Base-by-base conservation (phyloP, 2,797 vertebrate species). In the Neoniphon sammara region DNA sequence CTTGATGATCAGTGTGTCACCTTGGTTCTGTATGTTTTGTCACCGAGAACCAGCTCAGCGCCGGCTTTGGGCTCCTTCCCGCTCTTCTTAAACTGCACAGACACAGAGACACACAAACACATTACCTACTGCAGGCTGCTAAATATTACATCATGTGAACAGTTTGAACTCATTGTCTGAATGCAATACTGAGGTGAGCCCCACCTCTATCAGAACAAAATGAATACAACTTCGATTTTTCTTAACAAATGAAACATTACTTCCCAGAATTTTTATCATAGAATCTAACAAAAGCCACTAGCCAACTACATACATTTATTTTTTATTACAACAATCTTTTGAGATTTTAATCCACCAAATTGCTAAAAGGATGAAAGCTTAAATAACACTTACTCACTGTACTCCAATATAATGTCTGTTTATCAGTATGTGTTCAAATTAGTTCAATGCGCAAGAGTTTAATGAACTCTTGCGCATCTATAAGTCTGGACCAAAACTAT, bases 31-130 rank as follows among this genome's bases (percentile, higher is more conserved):
- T 93, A 86, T 20, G 92, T 89, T 49, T 76, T 82, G 17, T 92
- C 92, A 12, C 93, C 93, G 30, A 96, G 89, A 0, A 91, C 77
- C 34, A 97, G 91, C 80, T 93, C 94, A 8, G 90, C 93, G 0
- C 88, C 95, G 63, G 95, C 90, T 59, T 92, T 94, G 25, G 96
- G 95, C 4, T 94, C 94, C 80, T 97, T 96, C 61, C 94, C 94
- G 50, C 95, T 95, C 86, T 96, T 97, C 77, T 94, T 94, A 64
- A 96, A 89, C 96, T 98, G 74, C 39, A 69, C 58, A 80, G 2
- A 59, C 1, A 77, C 1, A 69, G 2, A 56, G 14, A 58, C 46
- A 80, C 18, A 73, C 7, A 34, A 27, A 27, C 25, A 27, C 25
- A 4, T 27, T 4, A 27, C 25, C 25, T 27, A 4, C 25, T 27